Evolutionary conservation across 2,113 vertebrate genomes (phyloP), one percentile per base, ranked within the genome.

Genomic region (Vulpes vulpes): DNA sequence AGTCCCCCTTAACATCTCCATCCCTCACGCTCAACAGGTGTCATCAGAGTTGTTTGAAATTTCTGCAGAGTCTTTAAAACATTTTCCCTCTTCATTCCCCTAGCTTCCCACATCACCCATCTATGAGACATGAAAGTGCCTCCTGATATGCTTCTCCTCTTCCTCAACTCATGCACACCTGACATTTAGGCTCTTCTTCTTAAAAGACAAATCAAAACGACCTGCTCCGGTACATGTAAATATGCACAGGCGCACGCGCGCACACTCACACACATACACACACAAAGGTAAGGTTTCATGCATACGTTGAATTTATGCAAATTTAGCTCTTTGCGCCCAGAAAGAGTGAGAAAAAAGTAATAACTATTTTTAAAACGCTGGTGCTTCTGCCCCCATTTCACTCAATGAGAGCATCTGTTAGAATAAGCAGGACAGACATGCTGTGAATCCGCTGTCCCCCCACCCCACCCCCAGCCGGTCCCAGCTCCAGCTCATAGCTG

Each of bases 371-470:
- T 51, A 51, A 80, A 73, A 74, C 2, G 8, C 60, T 20, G 32
- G 38, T 23, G 20, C 53, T 17, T 53, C 71, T 17, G 11, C 22
- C 85, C 30, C 19, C 27, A 38, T 27, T 57, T 82, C 11, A 0
- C 12, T 78, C 74, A 79, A n/a, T 55, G 17, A 22, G 16, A 91
- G 9, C 27, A 35, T 35, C 60, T 55, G 3, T 67, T 16, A 23
- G 30, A 12, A 32, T 11, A n/a, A 27, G 57, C 5, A 7, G 9
- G 65, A 38, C 16, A 10, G 22, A 60, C 1, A 8, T 9, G n/a
- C 60, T 57, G 2, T 4, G 1, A 65, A 27, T 20, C 3, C 0
- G 0, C 51, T 25, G 30, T 0, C 1, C 20, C 8, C 57, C 1
- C 55, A 1, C 4, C 30, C 7, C 14, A 32, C 7, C 12, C 5